Conservation (phyloP, 1,140 invertebrate species). For the Himalopsyche phryganea region DNA sequence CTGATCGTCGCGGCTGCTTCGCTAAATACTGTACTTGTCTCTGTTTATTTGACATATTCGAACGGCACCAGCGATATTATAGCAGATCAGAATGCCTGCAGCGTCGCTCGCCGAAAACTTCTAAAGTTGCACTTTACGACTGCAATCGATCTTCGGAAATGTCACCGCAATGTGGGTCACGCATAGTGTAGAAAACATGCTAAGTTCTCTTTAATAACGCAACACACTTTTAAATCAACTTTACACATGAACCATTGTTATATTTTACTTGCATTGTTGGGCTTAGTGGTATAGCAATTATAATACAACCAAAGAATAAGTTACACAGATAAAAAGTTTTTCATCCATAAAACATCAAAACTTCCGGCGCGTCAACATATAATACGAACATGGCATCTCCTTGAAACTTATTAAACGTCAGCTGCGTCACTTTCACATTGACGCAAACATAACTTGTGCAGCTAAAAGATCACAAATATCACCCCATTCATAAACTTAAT, state of each 20-base stretch:
- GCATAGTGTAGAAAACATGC: not conserved
- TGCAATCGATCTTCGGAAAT: not conserved
- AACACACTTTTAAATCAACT: not conserved
- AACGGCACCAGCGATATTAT: not conserved
- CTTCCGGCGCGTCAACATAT: not conserved
- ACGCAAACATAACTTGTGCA: too few species aligned
- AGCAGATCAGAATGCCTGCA: not conserved
- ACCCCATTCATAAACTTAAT: too few species aligned
- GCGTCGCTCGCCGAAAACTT: not conserved
- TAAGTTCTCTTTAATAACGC: not conserved
- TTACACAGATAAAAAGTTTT: too few species aligned
- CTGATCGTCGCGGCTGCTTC: slow-evolving; percentile 8
- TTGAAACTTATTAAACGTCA: not conserved
- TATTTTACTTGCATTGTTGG: too few species aligned
- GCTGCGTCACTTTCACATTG: not conserved
- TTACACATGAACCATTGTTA: too few species aligned
- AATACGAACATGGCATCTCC: not conserved
- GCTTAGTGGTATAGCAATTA: too few species aligned
- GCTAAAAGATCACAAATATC: too few species aligned
- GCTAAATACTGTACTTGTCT: slow-evolving; percentile 19
- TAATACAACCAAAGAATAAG: too few species aligned
- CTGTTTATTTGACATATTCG: slow-evolving; percentile 23
- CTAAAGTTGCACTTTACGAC: not conserved
- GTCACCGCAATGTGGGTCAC: not conserved
- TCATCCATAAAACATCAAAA: not conserved